Percentiles rank a stretch among this genome's conserved stretches.
Evolutionary conservation across 1,140 invertebrate species (phyloP).

Genomic region (Drosophila baimaii): DNA sequence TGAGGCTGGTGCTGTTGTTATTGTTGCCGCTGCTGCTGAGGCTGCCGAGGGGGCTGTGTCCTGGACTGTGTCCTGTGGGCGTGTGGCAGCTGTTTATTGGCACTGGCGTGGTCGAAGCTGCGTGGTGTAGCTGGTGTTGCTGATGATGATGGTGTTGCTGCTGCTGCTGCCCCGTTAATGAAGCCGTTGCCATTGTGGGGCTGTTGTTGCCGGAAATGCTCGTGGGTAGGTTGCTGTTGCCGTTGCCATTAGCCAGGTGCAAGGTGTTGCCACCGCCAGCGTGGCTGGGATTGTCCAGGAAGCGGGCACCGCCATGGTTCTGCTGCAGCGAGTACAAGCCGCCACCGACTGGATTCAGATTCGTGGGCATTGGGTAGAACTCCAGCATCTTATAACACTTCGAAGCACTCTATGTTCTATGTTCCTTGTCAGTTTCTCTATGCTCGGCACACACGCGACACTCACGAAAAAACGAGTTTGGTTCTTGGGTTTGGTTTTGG

Average conservation of each 20-base stretch:
- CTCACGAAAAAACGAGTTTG: constrained; percentile 18
- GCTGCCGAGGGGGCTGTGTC: constrained; percentile 67
- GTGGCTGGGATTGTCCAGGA: constrained; percentile 75
- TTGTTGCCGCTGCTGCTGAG: constrained; percentile 39
- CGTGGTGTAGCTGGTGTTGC: constrained; percentile 65
- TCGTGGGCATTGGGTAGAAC: constrained; percentile 84
- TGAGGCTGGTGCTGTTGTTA: constrained; percentile 45
- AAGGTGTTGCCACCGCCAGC: constrained; percentile 27
- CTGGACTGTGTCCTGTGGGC: constrained; percentile 77
- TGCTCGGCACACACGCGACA: constrained; percentile 18
- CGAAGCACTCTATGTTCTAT: background rate
- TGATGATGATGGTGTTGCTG: constrained; percentile 54
- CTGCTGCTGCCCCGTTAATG: constrained; percentile 66
- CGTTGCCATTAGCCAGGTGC: constrained; percentile 29
- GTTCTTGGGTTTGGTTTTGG: background rate
- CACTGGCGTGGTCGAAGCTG: constrained; percentile 66
- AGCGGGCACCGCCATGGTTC: constrained; percentile 80
- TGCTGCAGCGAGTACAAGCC: constrained; percentile 79
- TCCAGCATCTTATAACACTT: constrained; percentile 75
- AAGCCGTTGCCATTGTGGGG: constrained; percentile 63
- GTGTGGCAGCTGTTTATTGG: constrained; percentile 75
- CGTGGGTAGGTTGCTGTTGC: constrained; percentile 48
- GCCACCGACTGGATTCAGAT: constrained; percentile 80
- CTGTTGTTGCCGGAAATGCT: constrained; percentile 68
- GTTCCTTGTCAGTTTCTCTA: constrained; percentile 6